Evolutionary conservation across 37 sponge, comb jelly and placozoan species (phyloP).

Genomic region (Diacarnus erythraeanus): DNA sequence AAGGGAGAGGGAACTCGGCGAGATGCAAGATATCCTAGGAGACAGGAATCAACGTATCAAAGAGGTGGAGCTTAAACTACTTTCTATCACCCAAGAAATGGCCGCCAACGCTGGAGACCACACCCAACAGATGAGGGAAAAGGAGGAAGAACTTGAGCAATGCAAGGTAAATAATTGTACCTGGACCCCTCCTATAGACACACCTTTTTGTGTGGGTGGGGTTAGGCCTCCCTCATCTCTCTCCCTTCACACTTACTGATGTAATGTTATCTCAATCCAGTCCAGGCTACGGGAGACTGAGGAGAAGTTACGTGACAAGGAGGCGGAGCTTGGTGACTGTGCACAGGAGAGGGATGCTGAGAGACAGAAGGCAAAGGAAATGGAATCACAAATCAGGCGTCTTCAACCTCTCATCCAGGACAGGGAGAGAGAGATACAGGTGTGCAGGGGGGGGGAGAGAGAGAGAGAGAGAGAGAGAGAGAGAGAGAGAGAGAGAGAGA

Average conservation of each 20-base stretch:
- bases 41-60: constrained; percentile 10
- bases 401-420: constrained; percentile 28
- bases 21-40: background rate
- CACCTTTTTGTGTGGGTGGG: too few relatives aligned
- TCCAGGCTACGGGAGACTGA: constrained; percentile 14
- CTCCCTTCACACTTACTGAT: too few relatives aligned
- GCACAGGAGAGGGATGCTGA: constrained; percentile 16
- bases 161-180: too few relatives aligned
- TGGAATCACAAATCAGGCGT: constrained; percentile 13
- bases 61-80: constrained; percentile 59
- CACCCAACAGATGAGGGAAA: constrained; percentile 40
- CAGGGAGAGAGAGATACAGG: constrained; percentile 48
- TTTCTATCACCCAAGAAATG: constrained; percentile 45
- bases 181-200: too few relatives aligned
- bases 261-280: too few relatives aligned
- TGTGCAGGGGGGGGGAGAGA: background rate
- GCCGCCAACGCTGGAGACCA: constrained; percentile 47
- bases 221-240: too few relatives aligned
- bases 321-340: constrained; percentile 16
- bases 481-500: constrained; percentile 16
- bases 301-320: constrained; percentile 16
- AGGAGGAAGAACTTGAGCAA: constrained; percentile 34
- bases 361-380: constrained; percentile 17
- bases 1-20: constrained; percentile 18
- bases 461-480: background rate